Base-by-base conservation (phyloP, 2,888 invertebrate genomes). In the Allacma fusca region DNA sequence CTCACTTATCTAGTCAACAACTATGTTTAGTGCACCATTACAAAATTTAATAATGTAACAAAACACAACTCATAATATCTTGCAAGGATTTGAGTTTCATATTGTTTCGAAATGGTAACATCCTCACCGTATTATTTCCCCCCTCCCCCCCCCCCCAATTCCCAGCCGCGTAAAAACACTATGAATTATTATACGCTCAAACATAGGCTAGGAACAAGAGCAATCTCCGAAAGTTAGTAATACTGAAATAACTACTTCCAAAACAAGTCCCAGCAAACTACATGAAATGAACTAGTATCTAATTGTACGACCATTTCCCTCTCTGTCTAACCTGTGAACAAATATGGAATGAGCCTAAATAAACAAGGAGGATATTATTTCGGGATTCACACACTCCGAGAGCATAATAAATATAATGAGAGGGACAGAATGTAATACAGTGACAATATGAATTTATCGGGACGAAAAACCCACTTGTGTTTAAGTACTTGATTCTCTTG, bases 31-130 rank as follows among this genome's bases (percentile, higher is more conserved):
- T 13, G 16, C 9, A 50, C 50, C 50, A 50, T 50, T 50, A 13
- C 9, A 50, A 50, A 50, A 50, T 50, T 50, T 50, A 50, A 50
- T 50, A 50, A 50, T 50, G 50, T 50, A 50, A 50, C 50, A 50
- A 13, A 50, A 50, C 40, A 50, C 19, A 50, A 16, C n/a, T 50
- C 5, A 7, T 50, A 5, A 50, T n/a, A 16, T 50, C 50, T n/a
- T 16, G 9, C 19, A 50, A 50, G 19, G 50, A 50, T 50, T 50
- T 50, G 1, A 1, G 2, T 16, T 50, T 16, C 19, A 16, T 12
- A 50, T 50, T 50, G 9, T 50, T 50, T 2, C 2, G 2, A 50
- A 50, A 5, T 50, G n/a, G 16, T 13, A 19, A 19, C 1, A 19
- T 50, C 50, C 50, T 50, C 9, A 34, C 4, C n/a, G 9, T 34